Conservation (phyloP, 2,888 invertebrate species). For the Erebia epiphron region DNA sequence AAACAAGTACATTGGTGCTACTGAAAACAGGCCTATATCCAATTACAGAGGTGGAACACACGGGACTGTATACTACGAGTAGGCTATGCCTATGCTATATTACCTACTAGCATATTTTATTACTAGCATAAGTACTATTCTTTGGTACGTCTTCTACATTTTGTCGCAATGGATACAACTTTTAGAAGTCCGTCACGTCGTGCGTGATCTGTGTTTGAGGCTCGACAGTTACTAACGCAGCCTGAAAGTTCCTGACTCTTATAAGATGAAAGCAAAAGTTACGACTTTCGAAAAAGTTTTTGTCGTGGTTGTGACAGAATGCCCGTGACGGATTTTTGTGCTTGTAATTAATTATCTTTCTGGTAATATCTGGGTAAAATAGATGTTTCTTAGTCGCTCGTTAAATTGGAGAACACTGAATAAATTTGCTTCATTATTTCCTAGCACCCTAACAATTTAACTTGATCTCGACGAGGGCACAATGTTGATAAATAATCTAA, state of each 20-base stretch:
- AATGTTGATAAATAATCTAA: neutral
- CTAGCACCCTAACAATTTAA: neutral
- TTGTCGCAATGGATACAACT: no score
- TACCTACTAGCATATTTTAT: no score
- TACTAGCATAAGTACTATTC: no score
- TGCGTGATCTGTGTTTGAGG: neutral
- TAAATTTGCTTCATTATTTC: neutral
- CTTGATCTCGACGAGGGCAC: neutral
- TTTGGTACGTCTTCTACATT: no score
- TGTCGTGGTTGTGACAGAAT: neutral
- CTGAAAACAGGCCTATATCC: no score
- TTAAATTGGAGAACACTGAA: slow-evolving; percentile 3
- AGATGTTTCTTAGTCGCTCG: neutral
- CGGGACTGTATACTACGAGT: no score
- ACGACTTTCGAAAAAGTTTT: slow-evolving; percentile 7
- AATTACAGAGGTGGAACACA: no score
- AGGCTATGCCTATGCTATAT: no score
- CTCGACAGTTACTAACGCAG: slow-evolving; percentile 5
- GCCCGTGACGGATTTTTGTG: slow-evolving; percentile 1
- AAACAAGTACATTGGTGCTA: no score
- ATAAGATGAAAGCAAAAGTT: slow-evolving; percentile 12
- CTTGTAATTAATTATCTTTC: neutral
- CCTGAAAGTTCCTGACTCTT: slow-evolving; percentile 22
- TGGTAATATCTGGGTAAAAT: neutral
- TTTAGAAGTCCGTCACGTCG: neutral